A percentile compares a stretch with the other conserved stretches of the same genome.
Conservation (phyloP, 2,113 vertebrate species). For the Copsychus sechellarum region DNA sequence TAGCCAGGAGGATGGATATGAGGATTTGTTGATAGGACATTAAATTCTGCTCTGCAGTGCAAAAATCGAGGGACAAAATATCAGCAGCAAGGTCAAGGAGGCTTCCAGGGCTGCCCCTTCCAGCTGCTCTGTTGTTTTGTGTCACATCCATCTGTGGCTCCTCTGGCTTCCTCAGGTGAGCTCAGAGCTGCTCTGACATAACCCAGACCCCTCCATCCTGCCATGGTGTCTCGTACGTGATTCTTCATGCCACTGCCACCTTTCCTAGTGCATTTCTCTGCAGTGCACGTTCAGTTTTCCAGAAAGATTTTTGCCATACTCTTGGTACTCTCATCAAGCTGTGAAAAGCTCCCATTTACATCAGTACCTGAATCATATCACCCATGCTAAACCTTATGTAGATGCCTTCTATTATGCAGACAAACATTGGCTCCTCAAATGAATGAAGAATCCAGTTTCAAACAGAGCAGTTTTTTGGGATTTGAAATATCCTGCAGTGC, state of each 20-base stretch:
- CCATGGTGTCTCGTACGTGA: rapidly evolving
- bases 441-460: not conserved
- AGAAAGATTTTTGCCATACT: not conserved
- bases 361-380: not conserved
- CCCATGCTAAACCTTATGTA: not conserved
- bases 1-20: not conserved
- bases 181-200: not conserved
- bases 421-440: not conserved
- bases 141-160: not conserved
- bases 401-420: not conserved
- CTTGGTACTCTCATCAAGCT: not conserved
- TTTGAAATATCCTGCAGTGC: not conserved
- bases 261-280: not conserved
- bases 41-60: not conserved
- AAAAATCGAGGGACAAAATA: not conserved
- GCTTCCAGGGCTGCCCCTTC: not conserved
- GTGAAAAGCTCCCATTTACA: not conserved
- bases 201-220: not conserved
- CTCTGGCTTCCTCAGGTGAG: not conserved
- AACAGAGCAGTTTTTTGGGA: not conserved
- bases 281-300: not conserved
- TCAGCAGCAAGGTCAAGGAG: not conserved
- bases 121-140: not conserved
- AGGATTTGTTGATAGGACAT: not conserved
- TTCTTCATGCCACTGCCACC: not conserved